Conservation (phyloP, 2,113 vertebrate species). For the Rhynchomys soricoides region DNA sequence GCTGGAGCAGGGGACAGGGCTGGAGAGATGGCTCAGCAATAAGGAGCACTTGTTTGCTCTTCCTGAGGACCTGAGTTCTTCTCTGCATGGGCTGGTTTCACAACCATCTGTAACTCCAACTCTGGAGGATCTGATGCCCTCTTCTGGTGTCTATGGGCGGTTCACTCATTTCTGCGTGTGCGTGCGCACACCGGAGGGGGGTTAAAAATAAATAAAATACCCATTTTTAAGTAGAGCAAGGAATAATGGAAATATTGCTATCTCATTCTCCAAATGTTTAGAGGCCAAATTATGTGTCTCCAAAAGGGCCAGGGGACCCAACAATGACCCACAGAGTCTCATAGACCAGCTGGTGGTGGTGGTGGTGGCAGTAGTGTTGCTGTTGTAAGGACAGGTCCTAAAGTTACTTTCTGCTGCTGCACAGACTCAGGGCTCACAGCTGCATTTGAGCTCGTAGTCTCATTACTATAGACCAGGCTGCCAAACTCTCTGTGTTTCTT, state of each 20-base stretch:
- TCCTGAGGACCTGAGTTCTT: too few species aligned
- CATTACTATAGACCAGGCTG: not conserved
- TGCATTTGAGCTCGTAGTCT: not conserved
- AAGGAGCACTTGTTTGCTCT: not conserved
- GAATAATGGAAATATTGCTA: not conserved
- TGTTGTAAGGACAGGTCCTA: not conserved
- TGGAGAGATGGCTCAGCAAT: not conserved
- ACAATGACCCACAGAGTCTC: not conserved
- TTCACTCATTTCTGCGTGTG: too few species aligned
- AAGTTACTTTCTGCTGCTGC: slow-evolving; percentile 12
- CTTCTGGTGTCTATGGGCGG: not conserved
- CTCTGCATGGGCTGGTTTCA: not conserved
- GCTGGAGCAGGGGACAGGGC: not conserved
- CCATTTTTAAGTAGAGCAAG: not conserved
- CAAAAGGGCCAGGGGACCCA: not conserved
- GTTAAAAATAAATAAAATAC: not conserved
- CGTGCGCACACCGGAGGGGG: not conserved
- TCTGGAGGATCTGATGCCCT: not conserved
- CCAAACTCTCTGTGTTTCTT: not conserved
- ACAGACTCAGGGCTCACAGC: not conserved
- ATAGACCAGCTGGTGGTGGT: too few species aligned
- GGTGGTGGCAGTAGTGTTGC: not conserved
- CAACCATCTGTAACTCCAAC: not conserved
- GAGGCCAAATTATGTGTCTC: too few species aligned
- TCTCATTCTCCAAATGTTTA: not conserved